Conservation (phyloP, 23 tunicate species). For the Trididemnum nubilum region DNA sequence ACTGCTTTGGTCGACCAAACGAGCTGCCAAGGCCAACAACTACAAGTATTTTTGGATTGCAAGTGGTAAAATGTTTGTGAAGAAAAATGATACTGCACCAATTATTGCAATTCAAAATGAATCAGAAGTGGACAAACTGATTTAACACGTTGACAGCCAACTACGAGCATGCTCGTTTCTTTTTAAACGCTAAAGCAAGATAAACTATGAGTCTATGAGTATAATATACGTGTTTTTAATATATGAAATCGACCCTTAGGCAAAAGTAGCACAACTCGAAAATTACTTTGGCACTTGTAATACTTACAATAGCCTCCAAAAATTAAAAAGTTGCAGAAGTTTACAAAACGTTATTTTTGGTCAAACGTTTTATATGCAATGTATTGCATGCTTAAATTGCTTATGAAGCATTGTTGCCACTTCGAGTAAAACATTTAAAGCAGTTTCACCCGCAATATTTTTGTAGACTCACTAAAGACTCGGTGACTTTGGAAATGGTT, state of each 20-base stretch:
- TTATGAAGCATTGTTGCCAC: conserved; percentile 33
- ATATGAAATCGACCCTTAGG: conserved; percentile 27
- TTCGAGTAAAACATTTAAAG: conserved; percentile 4
- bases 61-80: too few species aligned
- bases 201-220: conserved; percentile 18
- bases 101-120: too few species aligned
- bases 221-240: conserved; percentile 14
- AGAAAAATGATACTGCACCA: too few species aligned
- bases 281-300: conserved; percentile 29
- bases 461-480: background rate
- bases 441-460: background rate
- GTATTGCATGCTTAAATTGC: background rate
- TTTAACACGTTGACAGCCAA: conserved; percentile 27
- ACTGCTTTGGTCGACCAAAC: too few species aligned
- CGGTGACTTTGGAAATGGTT: background rate
- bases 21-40: too few species aligned
- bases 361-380: conserved; percentile 15
- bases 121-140: too few species aligned
- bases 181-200: conserved; percentile 16
- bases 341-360: background rate
- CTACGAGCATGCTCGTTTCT: conserved; percentile 28
- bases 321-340: conserved; percentile 3
- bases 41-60: too few species aligned
- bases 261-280: conserved; percentile 15
- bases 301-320: conserved; percentile 17